Base-by-base conservation (phyloP, 2,888 invertebrate species). In the Allygus modestus region DNA sequence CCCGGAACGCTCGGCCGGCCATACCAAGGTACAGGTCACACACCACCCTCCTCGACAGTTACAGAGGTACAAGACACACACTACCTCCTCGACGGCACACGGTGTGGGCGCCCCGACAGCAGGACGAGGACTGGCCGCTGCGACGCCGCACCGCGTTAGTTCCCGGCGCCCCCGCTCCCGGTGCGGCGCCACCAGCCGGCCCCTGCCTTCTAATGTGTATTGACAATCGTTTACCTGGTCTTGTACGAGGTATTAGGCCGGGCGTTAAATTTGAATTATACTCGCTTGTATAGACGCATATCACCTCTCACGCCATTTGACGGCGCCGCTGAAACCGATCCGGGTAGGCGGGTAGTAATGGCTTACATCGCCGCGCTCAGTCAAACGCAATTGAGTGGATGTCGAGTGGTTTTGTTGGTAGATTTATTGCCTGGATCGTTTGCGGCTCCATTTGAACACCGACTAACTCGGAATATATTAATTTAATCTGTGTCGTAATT, bases 201-300 rank as follows among this genome's bases (percentile, higher is more conserved):
- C 20, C 23, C 20, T 20, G 58, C 58, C 15, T 65, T 28, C 65
- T 65, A 65, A 65, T 65, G 65, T 28, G 65, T 65, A 65, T 65
- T 65, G 65, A 65, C 65, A 65, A 65, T 65, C 65, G 65, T 65
- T 65, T 65, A 65, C 65, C 65, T 54, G 54, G 54, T 23, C 54
- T 65, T 65, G 65, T 65, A 28, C 65, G 28, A 58, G 65, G 65
- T 28, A 65, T 65, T 65, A 65, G 65, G 26, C 65, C 65, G 28
- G 58, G 58, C 26, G 65, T 65, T 65, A 65, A 28, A 65, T 65
- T 28, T 65, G 31, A 65, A 65, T 65, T 65, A 65, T 31, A 20
- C 23, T 15, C 65, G 28, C 65, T 65, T 65, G 65, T 65, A 65
- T 65, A 31, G 28, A 20, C 65, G 28, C 65, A 28, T 65, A 65